Conservation (phyloP, 2,888 invertebrate genomes). For the Zonitis immaculata region DNA sequence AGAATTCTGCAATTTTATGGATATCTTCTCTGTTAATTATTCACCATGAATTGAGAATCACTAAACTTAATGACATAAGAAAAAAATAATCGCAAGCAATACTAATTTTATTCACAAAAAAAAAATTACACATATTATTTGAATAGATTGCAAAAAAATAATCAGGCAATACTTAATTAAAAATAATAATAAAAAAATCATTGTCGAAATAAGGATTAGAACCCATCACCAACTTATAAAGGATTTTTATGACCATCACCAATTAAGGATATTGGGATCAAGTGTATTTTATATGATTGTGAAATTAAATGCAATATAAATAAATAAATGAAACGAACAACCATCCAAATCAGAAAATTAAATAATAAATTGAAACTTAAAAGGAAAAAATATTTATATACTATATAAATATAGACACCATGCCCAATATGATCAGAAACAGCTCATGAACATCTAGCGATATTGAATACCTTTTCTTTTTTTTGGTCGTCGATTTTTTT, state of each 20-base stretch:
- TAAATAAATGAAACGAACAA: neutral
- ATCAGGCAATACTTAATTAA: neutral
- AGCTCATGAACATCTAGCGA: constrained; percentile 20
- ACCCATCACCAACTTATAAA: neutral
- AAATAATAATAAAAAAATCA: neutral
- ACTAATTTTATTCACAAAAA: neutral
- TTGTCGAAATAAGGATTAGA: neutral
- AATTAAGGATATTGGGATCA: neutral
- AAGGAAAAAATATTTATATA: no score
- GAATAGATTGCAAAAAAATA: neutral
- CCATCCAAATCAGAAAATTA: neutral
- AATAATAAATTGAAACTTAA: constrained; percentile 9
- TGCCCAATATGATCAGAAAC: constrained; percentile 20
- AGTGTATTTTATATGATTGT: neutral
- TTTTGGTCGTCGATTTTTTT: constrained; percentile 6
- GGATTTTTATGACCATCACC: neutral
- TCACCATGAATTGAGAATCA: no score
- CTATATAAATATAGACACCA: no score
- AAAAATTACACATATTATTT: neutral
- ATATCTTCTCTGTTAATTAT: no score
- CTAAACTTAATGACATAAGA: no score
- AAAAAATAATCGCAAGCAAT: no score
- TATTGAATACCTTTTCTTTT: constrained; percentile 12
- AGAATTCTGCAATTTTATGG: no score
- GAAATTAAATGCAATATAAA: neutral